phyloP scores from a whole-genome alignment of 2,888 invertebrate species.

The Hypena proboscidalis region DNA sequence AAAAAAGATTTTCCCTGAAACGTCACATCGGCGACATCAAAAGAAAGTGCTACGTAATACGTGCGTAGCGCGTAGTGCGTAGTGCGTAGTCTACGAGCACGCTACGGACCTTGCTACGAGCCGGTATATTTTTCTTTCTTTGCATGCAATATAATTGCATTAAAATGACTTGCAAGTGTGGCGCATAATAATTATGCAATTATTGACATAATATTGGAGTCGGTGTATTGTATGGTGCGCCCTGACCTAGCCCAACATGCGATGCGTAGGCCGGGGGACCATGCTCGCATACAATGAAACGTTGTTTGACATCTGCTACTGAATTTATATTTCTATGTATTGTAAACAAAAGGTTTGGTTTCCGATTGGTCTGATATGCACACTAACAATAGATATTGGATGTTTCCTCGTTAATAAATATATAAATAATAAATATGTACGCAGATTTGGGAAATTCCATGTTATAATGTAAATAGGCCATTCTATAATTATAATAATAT shows the following conservation, averaged over 20 bases:
- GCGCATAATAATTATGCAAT: conserved; percentile 12
- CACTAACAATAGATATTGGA: conserved; percentile 2
- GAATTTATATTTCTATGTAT: not conserved
- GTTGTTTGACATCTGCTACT: no score
- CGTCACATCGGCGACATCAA: conserved; percentile 23
- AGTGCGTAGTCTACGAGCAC: conserved; percentile 23
- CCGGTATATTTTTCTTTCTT: conserved; percentile 1
- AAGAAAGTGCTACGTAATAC: conserved; percentile 49
- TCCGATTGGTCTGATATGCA: not conserved
- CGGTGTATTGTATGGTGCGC: conserved; percentile 7
- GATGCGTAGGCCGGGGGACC: conserved; percentile 21
- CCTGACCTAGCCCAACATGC: conserved; percentile 52
- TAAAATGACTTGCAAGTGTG: conserved; percentile 8
- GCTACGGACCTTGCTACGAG: conserved; percentile 33
- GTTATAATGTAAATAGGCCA: conserved; percentile 2
- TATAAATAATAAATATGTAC: conserved; percentile 8
- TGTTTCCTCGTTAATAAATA: conserved; percentile 22
- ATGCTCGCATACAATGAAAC: not conserved
- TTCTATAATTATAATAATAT: no score
- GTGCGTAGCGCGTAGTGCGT: conserved; percentile 24
- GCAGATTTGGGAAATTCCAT: conserved; percentile 31
- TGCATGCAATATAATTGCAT: conserved; percentile 14
- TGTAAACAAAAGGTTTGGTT: not conserved
- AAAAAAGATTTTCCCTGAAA: conserved; percentile 34
- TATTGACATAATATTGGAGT: conserved; percentile 14